Evolutionary conservation across 30 jellyfish, hydroid and myxozoan genomes (phyloP), one percentile per base, ranked within the genome.

Genomic region (Hydractinia symbiolongicarpus): DNA sequence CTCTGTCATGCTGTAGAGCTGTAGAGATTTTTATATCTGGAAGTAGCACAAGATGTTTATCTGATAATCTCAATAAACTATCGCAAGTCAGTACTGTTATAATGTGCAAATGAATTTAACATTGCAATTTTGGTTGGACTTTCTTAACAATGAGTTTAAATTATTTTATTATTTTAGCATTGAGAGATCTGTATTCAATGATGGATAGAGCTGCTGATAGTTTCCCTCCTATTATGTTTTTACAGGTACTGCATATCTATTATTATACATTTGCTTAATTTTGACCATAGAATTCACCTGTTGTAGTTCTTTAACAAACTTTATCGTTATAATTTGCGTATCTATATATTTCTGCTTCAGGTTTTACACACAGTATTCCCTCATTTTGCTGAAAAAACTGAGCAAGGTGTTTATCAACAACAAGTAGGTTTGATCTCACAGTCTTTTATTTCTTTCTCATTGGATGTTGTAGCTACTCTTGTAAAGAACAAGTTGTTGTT

Each of bases 331-430:
- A 30, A 30, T 2, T 58, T 58, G 17, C 15, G 69, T 16, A 58
- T 58, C 69, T 58, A 58, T 11, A 11, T 58, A 11, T 13, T 58
- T 58, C 17, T 58, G 15, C 15, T 16, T 17, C 84, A 91, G 98
- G 96, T 91, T 16, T 52, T 91, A 79, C 98, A 91, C 61, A 50
- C 95, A 16, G 96, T 86, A 44, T 91, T 86, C 72, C 98, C 98
- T 15, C 98, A 91, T 55, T 91, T 91, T 79, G 98, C 98, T 8
- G 98, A 91, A 81, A 91, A 91, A 70, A 82, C 90, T 50, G 98
- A 91, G 78, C 98, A 91, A 66, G 98, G 98, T 9, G 88, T 77
- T 15, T 91, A 60, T 78, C 96, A 86, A 79, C 98, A 91, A 70
- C 98, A 91, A 95, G 97, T 90, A 53, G 40, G 70, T 54, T 40